Base-by-base conservation (phyloP, 2,888 invertebrate species). In the Colostygia pectinataria region DNA sequence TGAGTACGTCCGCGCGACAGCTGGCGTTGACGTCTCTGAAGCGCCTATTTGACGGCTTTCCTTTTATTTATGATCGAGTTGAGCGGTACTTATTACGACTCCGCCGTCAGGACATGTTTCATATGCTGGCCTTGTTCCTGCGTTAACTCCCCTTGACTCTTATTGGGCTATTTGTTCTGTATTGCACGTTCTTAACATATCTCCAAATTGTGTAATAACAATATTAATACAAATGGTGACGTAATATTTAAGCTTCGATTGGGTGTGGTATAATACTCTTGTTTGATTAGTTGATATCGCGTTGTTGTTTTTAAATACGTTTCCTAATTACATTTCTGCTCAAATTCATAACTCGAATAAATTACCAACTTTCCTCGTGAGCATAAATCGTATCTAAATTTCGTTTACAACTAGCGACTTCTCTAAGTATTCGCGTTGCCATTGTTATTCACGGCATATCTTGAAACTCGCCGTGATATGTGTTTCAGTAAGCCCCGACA, bases 21-120 rank as follows among this genome's bases (percentile, higher is more conserved):
- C 82, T 87, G 86, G 61, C 69, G 67, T 66, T 83, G 87, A 84
- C 83, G 83, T 74, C 71, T 67, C 74, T 68, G 72, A 71, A 78
- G 72, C 69, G 77, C 68, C 77, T 77, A 77, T 81, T 77, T 77
- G 76, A 74, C 73, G 61, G 66, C 66, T 77, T 68, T 73, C 78
- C 74, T 81, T 83, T 88, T 87, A 87, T 87, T 87, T 86, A 86
- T 83, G 83, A 79, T 74, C 76, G 69, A 80, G 77, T 83, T 83
- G 80, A 83, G 76, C 78, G 76, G 71, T 76, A 78, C 82, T 84
- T 85, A 86, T 83, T 86, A 80, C 82, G 71, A 71, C 70, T 80
- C 74, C 62, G 75, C 74, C 72, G 66, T 66, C 67, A 70, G 67
- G 74, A 79, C 74, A 78, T 80, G 80, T 78, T 82, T 81, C 78